phyloP scores from a whole-genome alignment of 2,888 invertebrate species.

The Amitus sp. region DNA sequence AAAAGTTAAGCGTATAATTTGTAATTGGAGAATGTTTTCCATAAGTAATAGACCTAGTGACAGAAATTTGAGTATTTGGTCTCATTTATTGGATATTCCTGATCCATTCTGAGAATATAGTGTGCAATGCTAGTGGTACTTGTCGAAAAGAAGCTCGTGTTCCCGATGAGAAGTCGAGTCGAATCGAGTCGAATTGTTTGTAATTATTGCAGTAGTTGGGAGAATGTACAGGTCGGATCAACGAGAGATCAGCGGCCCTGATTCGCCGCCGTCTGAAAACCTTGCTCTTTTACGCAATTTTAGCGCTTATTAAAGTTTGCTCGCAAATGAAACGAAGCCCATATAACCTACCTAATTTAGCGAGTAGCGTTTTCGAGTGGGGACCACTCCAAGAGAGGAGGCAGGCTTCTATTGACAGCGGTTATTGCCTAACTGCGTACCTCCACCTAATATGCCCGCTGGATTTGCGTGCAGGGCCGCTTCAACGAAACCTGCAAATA shows the following conservation, averaged over 20 bases:
- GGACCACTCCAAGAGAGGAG: constrained; percentile 58
- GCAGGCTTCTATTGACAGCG: constrained; percentile 65
- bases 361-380: constrained; percentile 66
- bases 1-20: too few relatives aligned
- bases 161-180: too few relatives aligned
- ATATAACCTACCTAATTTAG: constrained; percentile 67
- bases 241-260: constrained; percentile 40
- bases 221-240: constrained; percentile 38
- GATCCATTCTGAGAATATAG: neutral
- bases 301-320: constrained; percentile 67
- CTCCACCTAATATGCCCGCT: constrained; percentile 65
- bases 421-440: constrained; percentile 67
- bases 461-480: constrained; percentile 62
- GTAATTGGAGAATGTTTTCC: too few relatives aligned
- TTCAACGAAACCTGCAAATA: constrained; percentile 62
- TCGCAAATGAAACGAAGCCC: constrained; percentile 67
- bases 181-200: constrained; percentile 30
- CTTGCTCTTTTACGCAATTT: constrained; percentile 67
- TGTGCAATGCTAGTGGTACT: neutral
- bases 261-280: constrained; percentile 62
- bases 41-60: too few relatives aligned
- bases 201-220: constrained; percentile 26
- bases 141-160: neutral
- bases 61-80: too few relatives aligned
- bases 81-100: too few relatives aligned